These are phyloP conservation scores for Myoxocephalus aenaeus DNA, from an alignment of 2,797 vertebrate genomes.

Conservation along the genomic window DNA sequence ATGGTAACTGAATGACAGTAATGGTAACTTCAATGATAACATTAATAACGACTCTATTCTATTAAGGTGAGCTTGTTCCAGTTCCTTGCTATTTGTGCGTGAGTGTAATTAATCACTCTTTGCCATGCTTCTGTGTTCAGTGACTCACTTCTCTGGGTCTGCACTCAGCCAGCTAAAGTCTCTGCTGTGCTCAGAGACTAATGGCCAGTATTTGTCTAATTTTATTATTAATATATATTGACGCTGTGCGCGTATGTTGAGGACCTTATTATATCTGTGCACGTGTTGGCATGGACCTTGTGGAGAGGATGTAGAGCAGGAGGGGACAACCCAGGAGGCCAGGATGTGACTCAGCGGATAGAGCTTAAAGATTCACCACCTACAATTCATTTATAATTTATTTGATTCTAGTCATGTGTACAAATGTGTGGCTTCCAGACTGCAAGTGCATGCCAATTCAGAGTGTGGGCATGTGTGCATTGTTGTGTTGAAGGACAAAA, in stretches of 20 bases:
- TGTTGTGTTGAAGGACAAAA: slow-evolving; percentile 38
- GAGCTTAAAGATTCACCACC: slow-evolving; percentile 44
- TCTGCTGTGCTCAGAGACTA: slow-evolving; percentile 15
- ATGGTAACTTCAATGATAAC: background rate
- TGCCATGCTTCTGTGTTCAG: too few relatives aligned
- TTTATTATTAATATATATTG: slow-evolving; percentile 43
- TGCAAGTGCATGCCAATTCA: background rate
- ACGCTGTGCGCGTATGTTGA: background rate
- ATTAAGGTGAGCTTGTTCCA: background rate
- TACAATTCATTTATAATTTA: slow-evolving; percentile 33
- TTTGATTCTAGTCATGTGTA: slow-evolving; percentile 18
- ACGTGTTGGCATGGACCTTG: slow-evolving; percentile 38
- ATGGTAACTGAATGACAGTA: background rate
- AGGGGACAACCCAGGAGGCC: slow-evolving; percentile 61
- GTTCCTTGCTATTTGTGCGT: background rate
- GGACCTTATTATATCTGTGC: slow-evolving; percentile 13
- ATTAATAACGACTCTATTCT: background rate
- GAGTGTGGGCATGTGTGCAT: slow-evolving; percentile 26
- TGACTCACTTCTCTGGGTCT: too few relatives aligned
- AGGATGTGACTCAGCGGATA: slow-evolving; percentile 70
- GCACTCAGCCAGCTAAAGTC: too few relatives aligned
- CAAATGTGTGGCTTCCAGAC: slow-evolving; percentile 4
- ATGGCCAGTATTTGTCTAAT: slow-evolving; percentile 25
- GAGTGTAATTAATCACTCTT: slow-evolving; percentile 2
- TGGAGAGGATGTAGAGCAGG: slow-evolving; percentile 70